Evolutionary conservation across 2,797 vertebrate species (phyloP).

Genomic region (Chaetophractus vellerosus): DNA sequence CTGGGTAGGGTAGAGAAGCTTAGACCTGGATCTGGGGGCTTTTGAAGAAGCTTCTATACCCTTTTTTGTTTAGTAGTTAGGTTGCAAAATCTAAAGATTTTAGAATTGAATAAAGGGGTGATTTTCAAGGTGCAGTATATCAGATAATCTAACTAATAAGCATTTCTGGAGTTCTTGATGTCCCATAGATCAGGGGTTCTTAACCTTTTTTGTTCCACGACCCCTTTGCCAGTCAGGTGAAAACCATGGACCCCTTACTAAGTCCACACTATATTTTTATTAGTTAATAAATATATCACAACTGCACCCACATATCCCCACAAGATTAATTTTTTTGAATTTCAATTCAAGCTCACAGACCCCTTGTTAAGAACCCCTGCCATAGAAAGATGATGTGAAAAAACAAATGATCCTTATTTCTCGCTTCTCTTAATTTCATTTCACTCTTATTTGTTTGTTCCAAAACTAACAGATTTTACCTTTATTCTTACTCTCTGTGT

Average conservation of each 20-base stretch:
- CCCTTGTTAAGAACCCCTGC: too few species aligned
- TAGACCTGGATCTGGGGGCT: not conserved
- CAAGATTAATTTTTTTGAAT: too few species aligned
- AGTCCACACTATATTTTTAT: too few species aligned
- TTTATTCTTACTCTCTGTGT: constrained; percentile 48
- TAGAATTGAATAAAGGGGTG: not conserved
- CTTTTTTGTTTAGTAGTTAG: not conserved
- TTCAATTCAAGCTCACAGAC: too few species aligned
- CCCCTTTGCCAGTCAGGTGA: too few species aligned
- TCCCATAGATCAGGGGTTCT: not conserved
- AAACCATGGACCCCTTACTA: too few species aligned
- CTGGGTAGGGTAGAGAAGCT: not conserved
- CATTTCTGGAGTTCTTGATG: constrained; percentile 1
- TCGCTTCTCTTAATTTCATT: constrained; percentile 48
- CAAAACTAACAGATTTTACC: constrained; percentile 23
- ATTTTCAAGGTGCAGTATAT: not conserved
- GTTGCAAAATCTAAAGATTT: not conserved
- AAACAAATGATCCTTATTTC: constrained; percentile 48
- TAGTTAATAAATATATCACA: too few species aligned
- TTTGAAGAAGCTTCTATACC: not conserved
- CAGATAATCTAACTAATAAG: not conserved
- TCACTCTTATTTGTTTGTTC: constrained; percentile 15
- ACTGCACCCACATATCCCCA: too few species aligned
- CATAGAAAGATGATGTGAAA: not conserved
- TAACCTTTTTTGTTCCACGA: too few species aligned